These are phyloP conservation scores for Rynchops niger DNA, from an alignment of 2,113 vertebrate species.

Conservation along the genomic window DNA sequence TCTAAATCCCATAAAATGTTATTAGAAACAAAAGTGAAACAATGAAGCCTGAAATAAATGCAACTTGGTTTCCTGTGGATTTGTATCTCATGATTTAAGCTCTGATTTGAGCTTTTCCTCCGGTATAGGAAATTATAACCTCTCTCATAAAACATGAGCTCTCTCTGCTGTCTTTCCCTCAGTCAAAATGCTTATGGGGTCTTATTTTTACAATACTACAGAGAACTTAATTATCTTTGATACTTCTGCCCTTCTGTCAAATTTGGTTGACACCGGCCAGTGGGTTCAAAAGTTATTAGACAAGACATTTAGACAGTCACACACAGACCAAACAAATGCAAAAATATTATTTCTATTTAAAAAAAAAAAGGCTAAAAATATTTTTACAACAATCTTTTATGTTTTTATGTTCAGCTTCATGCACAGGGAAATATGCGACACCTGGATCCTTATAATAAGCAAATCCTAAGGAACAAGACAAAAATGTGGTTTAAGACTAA, in stretches of 20 bases:
- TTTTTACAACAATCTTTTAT: neutral
- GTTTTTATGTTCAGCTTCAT: neutral
- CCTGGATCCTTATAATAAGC: neutral
- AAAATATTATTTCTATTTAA: neutral
- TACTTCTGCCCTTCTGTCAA: neutral
- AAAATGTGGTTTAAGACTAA: neutral
- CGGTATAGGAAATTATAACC: neutral
- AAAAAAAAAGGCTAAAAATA: neutral
- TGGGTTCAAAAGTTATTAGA: neutral
- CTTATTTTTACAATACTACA: neutral
- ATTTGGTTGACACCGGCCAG: neutral
- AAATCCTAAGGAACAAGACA: neutral
- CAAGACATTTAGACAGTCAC: neutral
- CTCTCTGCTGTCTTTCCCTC: neutral
- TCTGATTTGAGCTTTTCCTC: conserved; percentile 4
- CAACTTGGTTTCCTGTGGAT: neutral
- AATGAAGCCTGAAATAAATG: conserved; percentile 9
- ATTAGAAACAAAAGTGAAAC: conserved; percentile 35
- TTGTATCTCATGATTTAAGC: conserved; percentile 3
- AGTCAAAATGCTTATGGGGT: neutral
- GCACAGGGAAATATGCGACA: neutral
- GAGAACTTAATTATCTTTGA: neutral
- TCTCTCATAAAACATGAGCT: neutral
- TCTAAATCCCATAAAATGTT: conserved; percentile 15
- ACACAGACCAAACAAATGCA: neutral